Base-by-base conservation (phyloP, 2,113 vertebrate species). In the Oncorhynchus tshawytscha region DNA sequence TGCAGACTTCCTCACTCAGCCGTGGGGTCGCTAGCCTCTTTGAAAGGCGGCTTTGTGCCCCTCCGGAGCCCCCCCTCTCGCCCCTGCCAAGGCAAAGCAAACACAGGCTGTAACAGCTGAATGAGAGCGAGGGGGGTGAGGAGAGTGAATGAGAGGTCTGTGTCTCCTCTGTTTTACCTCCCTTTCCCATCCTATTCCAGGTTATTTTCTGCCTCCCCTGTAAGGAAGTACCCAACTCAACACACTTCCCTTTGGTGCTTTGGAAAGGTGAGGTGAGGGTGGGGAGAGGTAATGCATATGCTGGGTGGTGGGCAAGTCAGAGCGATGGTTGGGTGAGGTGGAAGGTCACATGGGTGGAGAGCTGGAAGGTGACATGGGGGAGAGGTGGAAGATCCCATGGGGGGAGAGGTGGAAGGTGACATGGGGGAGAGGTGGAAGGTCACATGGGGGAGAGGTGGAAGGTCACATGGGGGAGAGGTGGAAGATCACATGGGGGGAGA, bases 41-140 rank as follows among this genome's bases (percentile, higher is more conserved):
- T 93, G 88, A 92, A 93, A 92, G 92, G 85, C 87, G 31, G 79
- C 89, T 90, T 92, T 91, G 89, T 93, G 87, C 84, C 82, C 71
- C 15, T 57, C 12, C 18, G 74, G 8, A 11, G 62, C 67, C 51
- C 78, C 51, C 11, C 18, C 67, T 45, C 22, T 22, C 54, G n/a
- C n/a, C 49, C 67, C 16, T 51, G 83, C 86, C 85, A 1, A 15
- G 75, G 39, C 79, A 71, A 86, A 90, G 91, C 91, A 92, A 92
- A 93, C 88, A 92, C 83, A 77, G 81, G 82, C 84, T 76, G 74
- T 78, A 86, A 86, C 86, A 81, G 87, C 84, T 86, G 71, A 84
- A 75, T 45, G 48, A 59, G 76, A 70, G 79, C 78, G 74, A 76
- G 81, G 49, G 48, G 72, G 82, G 84, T 79, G 84, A 82, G 81